Percentiles rank a stretch among this genome's conserved stretches.
Evolutionary conservation across 2,888 invertebrate genomes (phyloP).

Genomic region (Drosophila dives): DNA sequence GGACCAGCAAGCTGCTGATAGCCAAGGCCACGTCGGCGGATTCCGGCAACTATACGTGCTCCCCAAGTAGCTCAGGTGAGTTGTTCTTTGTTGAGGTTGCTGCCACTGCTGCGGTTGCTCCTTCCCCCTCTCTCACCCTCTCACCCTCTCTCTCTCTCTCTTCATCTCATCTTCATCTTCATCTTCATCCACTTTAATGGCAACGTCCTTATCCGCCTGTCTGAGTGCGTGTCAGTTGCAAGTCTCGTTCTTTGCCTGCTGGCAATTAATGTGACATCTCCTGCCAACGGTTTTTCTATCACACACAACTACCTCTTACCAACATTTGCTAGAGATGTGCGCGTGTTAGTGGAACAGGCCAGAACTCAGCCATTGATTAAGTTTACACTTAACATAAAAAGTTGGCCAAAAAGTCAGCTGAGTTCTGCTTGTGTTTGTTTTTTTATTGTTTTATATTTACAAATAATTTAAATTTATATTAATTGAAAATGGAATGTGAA

Average conservation of each 20-base stretch:
- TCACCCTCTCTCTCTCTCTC: background rate
- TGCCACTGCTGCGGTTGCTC: slow-evolving; percentile 3
- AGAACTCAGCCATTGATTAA: background rate
- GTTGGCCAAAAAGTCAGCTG: background rate
- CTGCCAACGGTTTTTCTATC: slow-evolving; percentile 53
- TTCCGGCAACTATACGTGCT: slow-evolving; percentile 95
- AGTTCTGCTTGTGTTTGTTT: background rate
- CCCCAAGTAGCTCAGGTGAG: slow-evolving; percentile 91
- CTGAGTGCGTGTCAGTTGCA: slow-evolving; percentile 53
- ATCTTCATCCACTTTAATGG: slow-evolving; percentile 40
- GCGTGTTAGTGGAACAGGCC: background rate
- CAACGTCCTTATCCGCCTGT: slow-evolving; percentile 51
- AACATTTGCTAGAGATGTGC: slow-evolving; percentile 20
- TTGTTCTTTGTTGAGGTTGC: slow-evolving; percentile 20
- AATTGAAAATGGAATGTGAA: background rate
- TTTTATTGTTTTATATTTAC: background rate
- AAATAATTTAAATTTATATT: background rate
- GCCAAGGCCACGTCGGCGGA: slow-evolving; percentile 93
- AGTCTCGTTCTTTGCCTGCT: slow-evolving; percentile 52
- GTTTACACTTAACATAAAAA: background rate
- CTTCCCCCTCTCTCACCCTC: background rate
- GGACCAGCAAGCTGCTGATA: slow-evolving; percentile 94
- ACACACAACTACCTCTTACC: slow-evolving; percentile 11
- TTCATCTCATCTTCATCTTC: slow-evolving; percentile 28
- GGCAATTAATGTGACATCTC: slow-evolving; percentile 68